Base-by-base conservation (phyloP, 2,797 vertebrate genomes). In the Odontamblyopus rebecca region DNA sequence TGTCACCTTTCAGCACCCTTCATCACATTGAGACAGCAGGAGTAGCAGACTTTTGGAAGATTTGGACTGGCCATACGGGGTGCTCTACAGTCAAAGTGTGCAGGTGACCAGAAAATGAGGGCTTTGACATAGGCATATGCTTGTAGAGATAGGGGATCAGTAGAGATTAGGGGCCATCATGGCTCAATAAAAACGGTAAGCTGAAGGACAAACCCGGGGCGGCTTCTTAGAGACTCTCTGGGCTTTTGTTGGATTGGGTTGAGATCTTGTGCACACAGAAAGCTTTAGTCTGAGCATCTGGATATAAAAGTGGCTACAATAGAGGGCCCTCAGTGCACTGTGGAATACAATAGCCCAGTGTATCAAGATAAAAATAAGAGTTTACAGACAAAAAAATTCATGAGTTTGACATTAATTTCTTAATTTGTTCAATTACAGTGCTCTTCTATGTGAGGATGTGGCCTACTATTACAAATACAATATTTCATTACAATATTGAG, bases 91-190 rank as follows among this genome's bases (percentile, higher is more conserved):
- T 93, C 89, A 93, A 93, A 93, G 90, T 83, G 91, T 76, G 93
- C 92, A 92, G 92, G 91, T 94, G 88, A 93, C 90, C 93, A 91
- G 90, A 93, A 93, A 94, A 93, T 90, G 75, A 92, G 88, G 76
- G 91, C 84, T 92, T 93, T 93, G 93, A 93, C 84, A 87, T 78
- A 87, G 88, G 75, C 88, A 85, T 92, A 89, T 91, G 91, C 87
- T 92, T 91, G 90, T 91, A 89, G 89, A 60, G 73, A 91, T 87
- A 86, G 77, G 88, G 89, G 93, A 93, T 93, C 91, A 91, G 82
- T 70, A 73, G 0, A 91, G 92, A 93, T 94, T 92, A 93, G 79
- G 80, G 71, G 75, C 80, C 68, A 89, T 92, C 88, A 83, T 76
- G 67, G 84, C 87, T 91, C 86, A 88, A 91, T 91, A 89, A 89